Percentiles rank a stretch among this genome's conserved stretches.
Conservation (phyloP, 2,113 vertebrate species). For the Pseudorhombus dupliciocellatus region DNA sequence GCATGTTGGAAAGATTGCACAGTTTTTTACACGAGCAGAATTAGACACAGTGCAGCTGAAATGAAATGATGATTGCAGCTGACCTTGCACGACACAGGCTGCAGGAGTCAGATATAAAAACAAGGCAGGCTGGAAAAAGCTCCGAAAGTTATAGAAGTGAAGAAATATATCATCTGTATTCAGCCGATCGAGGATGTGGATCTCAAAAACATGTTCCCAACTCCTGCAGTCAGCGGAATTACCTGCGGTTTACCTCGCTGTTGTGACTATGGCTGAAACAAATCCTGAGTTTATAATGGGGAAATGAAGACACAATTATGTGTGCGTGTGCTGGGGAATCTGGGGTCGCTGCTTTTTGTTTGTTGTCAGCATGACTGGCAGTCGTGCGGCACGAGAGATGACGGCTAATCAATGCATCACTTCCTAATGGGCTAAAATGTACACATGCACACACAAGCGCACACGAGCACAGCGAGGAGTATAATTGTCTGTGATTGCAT, state of each 20-base stretch:
- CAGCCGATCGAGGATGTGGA: too few species aligned
- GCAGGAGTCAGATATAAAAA: too few species aligned
- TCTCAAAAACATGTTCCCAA: too few species aligned
- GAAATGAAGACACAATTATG: slow-evolving; percentile 3
- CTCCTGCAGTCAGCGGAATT: slow-evolving; percentile 16
- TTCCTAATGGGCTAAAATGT: slow-evolving; percentile 61
- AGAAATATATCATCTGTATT: too few species aligned
- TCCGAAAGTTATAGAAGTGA: too few species aligned
- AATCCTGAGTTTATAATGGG: slow-evolving; percentile 44
- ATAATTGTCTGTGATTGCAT: slow-evolving; percentile 74
- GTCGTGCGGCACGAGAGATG: slow-evolving; percentile 53
- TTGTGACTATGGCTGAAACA: slow-evolving; percentile 49
- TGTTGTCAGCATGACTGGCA: slow-evolving; percentile 61
- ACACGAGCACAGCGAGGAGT: slow-evolving; percentile 52
- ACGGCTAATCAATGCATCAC: slow-evolving; percentile 63
- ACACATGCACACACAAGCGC: slow-evolving; percentile 39
- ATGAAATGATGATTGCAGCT: too few species aligned
- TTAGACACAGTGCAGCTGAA: too few species aligned
- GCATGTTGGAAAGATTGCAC: too few species aligned
- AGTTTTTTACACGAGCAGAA: too few species aligned
- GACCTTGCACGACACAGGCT: too few species aligned
- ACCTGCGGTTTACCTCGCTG: slow-evolving; percentile 40
- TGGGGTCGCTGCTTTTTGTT: slow-evolving; percentile 41
- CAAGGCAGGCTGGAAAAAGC: too few species aligned
- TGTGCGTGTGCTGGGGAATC: neutral